phyloP scores from a whole-genome alignment of 2,888 invertebrate species.

The Stenurella melanura region DNA sequence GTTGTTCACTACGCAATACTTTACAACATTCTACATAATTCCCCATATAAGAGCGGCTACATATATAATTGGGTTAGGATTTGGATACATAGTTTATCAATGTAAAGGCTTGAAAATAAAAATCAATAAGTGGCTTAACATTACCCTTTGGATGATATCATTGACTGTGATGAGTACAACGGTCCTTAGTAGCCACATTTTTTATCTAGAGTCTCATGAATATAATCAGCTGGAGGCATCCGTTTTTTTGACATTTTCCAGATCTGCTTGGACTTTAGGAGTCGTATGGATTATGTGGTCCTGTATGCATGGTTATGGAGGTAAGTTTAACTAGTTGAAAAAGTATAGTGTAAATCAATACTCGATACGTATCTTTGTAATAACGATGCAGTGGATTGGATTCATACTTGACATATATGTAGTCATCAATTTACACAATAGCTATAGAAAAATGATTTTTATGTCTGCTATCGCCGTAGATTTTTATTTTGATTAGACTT shows the following conservation, averaged over 20 bases:
- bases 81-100: conserved; percentile 66
- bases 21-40: conserved; percentile 65
- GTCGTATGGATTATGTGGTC: conserved; percentile 75
- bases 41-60: conserved; percentile 68
- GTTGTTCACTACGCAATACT: conserved; percentile 60
- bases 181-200: conserved; percentile 63
- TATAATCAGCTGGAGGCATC: conserved; percentile 68
- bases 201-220: conserved; percentile 64
- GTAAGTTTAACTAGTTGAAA: conserved; percentile 60
- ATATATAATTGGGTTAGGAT: conserved; percentile 68
- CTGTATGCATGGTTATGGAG: conserved; percentile 74
- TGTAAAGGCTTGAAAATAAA: conserved; percentile 59
- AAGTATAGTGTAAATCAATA: neutral
- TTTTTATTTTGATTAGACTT: neutral
- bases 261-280: conserved; percentile 73
- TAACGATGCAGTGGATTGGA: neutral
- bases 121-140: conserved; percentile 51
- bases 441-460: neutral
- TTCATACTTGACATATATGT: neutral
- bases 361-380: neutral
- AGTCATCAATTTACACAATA: neutral
- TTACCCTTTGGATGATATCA: conserved; percentile 41
- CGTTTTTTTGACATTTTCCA: conserved; percentile 70
- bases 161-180: conserved; percentile 53
- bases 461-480: neutral